Evolutionary conservation across 2,888 invertebrate genomes (phyloP).

Genomic region (Tachina grossa): DNA sequence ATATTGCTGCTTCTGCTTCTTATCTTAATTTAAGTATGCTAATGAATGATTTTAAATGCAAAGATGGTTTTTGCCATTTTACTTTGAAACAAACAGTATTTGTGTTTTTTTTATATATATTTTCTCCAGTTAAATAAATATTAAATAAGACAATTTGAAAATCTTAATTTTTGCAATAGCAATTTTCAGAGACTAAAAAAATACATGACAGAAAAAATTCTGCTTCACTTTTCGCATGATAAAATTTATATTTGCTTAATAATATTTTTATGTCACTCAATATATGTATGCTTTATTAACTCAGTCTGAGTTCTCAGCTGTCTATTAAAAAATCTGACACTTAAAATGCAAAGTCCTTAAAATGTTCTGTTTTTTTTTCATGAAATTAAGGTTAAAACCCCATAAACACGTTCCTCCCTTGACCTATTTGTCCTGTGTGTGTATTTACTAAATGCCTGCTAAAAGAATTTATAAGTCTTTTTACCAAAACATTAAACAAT

Average conservation of each 20-base stretch:
- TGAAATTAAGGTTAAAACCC: conserved; percentile 30
- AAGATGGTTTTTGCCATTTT: too few relatives aligned
- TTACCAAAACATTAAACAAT: conserved; percentile 29
- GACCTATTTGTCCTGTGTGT: conserved; percentile 33
- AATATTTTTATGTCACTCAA: not conserved
- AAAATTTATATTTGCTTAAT: not conserved
- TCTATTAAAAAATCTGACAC: not conserved
- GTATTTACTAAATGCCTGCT: conserved; percentile 31
- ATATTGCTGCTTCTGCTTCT: not conserved
- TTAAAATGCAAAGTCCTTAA: conserved; percentile 1
- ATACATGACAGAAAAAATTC: too few relatives aligned
- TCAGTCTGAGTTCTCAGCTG: not conserved
- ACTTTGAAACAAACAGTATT: too few relatives aligned
- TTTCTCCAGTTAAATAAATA: too few relatives aligned
- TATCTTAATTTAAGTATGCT: not conserved
- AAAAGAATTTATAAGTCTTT: conserved; percentile 21
- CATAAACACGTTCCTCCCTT: conserved; percentile 27
- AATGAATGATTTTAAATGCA: too few relatives aligned
- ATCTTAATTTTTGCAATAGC: too few relatives aligned
- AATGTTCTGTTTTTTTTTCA: not conserved
- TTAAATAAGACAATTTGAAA: too few relatives aligned
- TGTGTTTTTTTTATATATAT: too few relatives aligned
- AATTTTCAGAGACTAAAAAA: too few relatives aligned
- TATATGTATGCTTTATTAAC: not conserved
- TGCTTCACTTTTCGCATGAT: not conserved